Evolutionary conservation across 1,140 invertebrate species (phyloP).

Genomic region (Brachionus koreanus): DNA sequence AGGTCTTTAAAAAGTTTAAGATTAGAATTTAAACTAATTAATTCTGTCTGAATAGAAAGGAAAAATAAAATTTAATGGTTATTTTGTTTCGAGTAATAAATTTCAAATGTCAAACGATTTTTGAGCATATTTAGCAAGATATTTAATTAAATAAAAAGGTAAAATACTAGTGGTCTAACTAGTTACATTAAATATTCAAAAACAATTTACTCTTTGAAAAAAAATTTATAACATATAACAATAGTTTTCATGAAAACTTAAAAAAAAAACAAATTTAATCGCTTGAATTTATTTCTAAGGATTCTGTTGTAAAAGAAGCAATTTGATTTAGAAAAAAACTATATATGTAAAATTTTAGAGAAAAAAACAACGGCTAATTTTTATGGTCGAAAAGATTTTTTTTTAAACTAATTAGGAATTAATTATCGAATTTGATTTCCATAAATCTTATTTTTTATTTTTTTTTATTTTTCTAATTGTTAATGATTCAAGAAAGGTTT

Average conservation of each 20-base stretch:
- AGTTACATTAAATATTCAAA: background rate
- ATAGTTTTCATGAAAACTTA: background rate
- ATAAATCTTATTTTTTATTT: background rate
- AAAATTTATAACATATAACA: background rate
- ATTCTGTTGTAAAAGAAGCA: too few relatives aligned
- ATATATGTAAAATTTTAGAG: background rate
- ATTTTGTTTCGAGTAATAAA: background rate
- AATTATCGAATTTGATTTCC: background rate
- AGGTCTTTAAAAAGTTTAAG: too few relatives aligned
- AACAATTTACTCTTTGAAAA: background rate
- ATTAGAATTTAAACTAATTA: background rate
- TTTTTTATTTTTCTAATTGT: background rate
- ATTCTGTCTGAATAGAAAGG: background rate
- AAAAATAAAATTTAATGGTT: background rate
- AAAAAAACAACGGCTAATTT: background rate
- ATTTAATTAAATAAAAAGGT: background rate
- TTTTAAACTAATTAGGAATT: too few relatives aligned
- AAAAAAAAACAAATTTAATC: background rate
- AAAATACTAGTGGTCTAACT: background rate
- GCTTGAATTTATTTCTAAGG: background rate
- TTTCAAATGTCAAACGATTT: background rate
- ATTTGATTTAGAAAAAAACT: background rate
- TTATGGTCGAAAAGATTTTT: background rate
- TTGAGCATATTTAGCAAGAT: background rate
- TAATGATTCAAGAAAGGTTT: background rate